Percentiles rank a stretch among this genome's conserved stretches.
Evolutionary conservation across 2,113 vertebrate genomes (phyloP).

Genomic region (Pseudonaja textilis): DNA sequence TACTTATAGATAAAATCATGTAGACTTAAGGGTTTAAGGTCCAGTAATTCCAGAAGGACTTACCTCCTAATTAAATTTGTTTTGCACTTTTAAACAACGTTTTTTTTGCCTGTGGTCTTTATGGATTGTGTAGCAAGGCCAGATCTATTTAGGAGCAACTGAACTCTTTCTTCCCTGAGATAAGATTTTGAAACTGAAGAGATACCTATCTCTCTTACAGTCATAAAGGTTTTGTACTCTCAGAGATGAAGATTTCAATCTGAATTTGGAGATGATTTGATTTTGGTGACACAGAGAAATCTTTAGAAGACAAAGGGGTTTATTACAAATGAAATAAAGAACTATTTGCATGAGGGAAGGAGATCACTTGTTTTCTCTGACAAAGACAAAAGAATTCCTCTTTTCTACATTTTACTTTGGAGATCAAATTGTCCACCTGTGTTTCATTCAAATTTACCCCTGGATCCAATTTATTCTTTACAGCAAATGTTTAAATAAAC

Average conservation of each 20-base stretch:
- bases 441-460: slow-evolving; percentile 23
- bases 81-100: neutral
- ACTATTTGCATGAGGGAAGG: slow-evolving; percentile 3
- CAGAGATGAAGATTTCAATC: neutral
- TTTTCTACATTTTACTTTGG: slow-evolving; percentile 38
- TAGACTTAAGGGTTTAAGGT: neutral
- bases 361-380: neutral
- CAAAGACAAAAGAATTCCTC: slow-evolving; percentile 20
- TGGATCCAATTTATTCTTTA: slow-evolving; percentile 31
- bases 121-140: neutral
- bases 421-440: slow-evolving; percentile 48
- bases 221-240: neutral
- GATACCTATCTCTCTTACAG: neutral
- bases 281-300: slow-evolving; percentile 3
- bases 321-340: neutral
- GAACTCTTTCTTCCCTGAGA: neutral
- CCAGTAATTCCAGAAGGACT: neutral
- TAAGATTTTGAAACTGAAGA: neutral
- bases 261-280: neutral
- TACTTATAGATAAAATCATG: neutral
- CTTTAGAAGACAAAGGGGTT: slow-evolving; percentile 15
- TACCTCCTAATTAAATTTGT: neutral
- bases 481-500: slow-evolving; percentile 43
- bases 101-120: neutral
- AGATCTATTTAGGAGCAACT: neutral